A percentile compares a stretch with the other conserved stretches of the same genome.
These are phyloP conservation scores for Phrynocephalus versicolor DNA, from an alignment of 2,113 vertebrate species.

Conservation along the genomic window DNA sequence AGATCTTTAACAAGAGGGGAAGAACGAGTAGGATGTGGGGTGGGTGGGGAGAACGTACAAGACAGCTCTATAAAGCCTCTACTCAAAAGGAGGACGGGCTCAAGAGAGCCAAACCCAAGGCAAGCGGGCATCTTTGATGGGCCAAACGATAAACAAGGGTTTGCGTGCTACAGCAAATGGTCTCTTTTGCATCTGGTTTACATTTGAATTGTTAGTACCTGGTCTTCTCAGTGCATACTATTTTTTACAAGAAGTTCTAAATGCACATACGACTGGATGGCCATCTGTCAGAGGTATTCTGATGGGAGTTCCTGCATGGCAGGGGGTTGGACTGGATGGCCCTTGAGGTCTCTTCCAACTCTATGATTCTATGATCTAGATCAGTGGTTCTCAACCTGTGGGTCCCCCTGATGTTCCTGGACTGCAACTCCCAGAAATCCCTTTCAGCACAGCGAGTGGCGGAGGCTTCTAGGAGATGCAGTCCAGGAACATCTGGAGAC, in stretches of 20 bases:
- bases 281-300: no score
- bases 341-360: no score
- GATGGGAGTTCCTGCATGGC: no score
- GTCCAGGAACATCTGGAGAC: no score
- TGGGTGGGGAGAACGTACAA: not conserved
- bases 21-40: no score
- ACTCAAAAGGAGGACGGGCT: not conserved
- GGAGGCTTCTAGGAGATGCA: no score
- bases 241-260: slow-evolving; percentile 32
- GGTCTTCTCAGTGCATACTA: slow-evolving; percentile 34
- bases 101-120: not conserved
- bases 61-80: not conserved
- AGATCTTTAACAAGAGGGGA: slow-evolving; percentile 13
- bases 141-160: slow-evolving; percentile 51
- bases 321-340: no score
- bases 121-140: slow-evolving; percentile 33
- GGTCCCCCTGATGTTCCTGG: no score
- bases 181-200: slow-evolving; percentile 18
- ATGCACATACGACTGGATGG: slow-evolving; percentile 9
- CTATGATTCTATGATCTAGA: no score
- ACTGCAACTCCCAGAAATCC: no score
- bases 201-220: slow-evolving; percentile 52
- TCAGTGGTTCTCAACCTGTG: no score
- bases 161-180: not conserved
- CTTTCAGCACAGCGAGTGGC: no score